Evolutionary conservation across 2,888 invertebrate species (phyloP).

Genomic region (Balanococcus diminutus): DNA sequence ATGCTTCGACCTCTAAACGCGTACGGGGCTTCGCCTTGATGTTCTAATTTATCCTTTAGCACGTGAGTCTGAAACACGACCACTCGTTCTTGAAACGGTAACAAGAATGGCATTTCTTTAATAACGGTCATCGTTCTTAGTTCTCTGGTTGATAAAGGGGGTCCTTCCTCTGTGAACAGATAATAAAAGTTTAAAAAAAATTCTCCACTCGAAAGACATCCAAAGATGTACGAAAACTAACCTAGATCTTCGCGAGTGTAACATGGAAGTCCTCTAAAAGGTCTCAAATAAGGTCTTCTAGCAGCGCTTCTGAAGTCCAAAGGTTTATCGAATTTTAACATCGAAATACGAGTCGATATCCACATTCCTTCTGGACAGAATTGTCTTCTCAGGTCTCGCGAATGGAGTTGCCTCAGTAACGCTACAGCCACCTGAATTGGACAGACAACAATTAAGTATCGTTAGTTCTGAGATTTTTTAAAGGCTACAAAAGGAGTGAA

Average conservation of each 20-base stretch:
- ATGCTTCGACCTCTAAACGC: slow-evolving; percentile 79
- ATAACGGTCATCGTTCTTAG: slow-evolving; percentile 85
- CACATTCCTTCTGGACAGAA: slow-evolving; percentile 77
- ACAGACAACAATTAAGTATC: too few species aligned
- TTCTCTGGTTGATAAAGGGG: slow-evolving; percentile 85
- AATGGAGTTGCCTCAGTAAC: slow-evolving; percentile 81
- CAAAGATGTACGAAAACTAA: slow-evolving; percentile 61
- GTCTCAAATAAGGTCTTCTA: slow-evolving; percentile 61
- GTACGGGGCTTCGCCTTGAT: slow-evolving; percentile 76
- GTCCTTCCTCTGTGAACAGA: slow-evolving; percentile 71
- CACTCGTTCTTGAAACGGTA: slow-evolving; percentile 89
- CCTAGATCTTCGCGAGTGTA: slow-evolving; percentile 67
- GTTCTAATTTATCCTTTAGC: slow-evolving; percentile 71
- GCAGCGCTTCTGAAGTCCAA: slow-evolving; percentile 58
- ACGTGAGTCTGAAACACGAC: slow-evolving; percentile 79
- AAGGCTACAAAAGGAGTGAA: too few species aligned
- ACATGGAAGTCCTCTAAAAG: slow-evolving; percentile 66
- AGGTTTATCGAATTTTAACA: slow-evolving; percentile 62
- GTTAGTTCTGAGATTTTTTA: too few species aligned
- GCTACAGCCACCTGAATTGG: slow-evolving; percentile 72
- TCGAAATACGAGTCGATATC: slow-evolving; percentile 63
- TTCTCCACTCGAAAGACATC: neutral
- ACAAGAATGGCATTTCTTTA: slow-evolving; percentile 91
- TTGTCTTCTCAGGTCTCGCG: slow-evolving; percentile 80
- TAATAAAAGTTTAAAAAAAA: neutral